phyloP scores from a whole-genome alignment of 2,888 invertebrate species.

The Nymphalis c-album region DNA sequence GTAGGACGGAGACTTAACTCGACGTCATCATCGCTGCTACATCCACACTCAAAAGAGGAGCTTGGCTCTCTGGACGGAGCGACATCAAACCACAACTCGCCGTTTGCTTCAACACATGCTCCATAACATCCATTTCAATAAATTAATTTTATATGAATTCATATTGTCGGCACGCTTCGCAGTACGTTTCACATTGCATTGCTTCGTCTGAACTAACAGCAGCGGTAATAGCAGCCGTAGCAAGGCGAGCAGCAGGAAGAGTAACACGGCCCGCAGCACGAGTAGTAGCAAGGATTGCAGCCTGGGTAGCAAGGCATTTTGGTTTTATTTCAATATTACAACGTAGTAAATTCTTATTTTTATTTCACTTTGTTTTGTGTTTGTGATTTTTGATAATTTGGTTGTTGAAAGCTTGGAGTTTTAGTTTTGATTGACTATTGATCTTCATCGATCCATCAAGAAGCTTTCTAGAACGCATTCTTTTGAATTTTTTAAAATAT shows the following conservation, averaged over 20 bases:
- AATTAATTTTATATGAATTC: neutral
- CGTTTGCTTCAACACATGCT: constrained; percentile 1
- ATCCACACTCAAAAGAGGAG: constrained; percentile 27
- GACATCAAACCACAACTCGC: constrained; percentile 10
- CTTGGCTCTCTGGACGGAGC: constrained; percentile 30
- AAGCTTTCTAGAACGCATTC: constrained; percentile 40
- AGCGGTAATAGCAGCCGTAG: constrained; percentile 46
- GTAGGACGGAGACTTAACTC: constrained; percentile 10
- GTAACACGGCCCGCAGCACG: constrained; percentile 41
- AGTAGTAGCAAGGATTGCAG: constrained; percentile 37
- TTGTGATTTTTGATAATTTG: constrained; percentile 27
- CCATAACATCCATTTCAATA: constrained; percentile 9
- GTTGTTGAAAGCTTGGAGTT: constrained; percentile 56
- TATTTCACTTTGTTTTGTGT: neutral
- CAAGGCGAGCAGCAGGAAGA: constrained; percentile 52
- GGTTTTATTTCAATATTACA: neutral
- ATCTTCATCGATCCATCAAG: constrained; percentile 32
- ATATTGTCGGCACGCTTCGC: neutral
- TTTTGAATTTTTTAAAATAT: constrained; percentile 21
- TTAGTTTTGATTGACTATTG: constrained; percentile 46
- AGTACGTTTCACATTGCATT: constrained; percentile 15
- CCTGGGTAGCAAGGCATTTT: constrained; percentile 57
- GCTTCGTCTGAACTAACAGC: constrained; percentile 24
- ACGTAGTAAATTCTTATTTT: too few relatives aligned
- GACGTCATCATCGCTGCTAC: constrained; percentile 26